Evolutionary conservation across 2,888 invertebrate species (phyloP).

Genomic region (Gerris lacustris): DNA sequence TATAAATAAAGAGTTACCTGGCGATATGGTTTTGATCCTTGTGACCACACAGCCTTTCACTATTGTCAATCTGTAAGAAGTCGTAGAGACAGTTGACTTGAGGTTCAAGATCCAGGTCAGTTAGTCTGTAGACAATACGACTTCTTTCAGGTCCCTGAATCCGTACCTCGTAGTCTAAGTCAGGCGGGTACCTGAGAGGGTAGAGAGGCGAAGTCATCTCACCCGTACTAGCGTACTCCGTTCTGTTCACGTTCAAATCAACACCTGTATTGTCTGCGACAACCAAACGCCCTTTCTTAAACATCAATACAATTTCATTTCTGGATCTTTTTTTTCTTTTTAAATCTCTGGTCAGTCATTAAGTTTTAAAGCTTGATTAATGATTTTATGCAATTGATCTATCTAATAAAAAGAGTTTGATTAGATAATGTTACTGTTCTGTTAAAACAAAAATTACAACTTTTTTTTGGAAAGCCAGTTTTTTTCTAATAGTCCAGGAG

Average conservation of each 20-base stretch:
- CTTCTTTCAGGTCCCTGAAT: slow-evolving; percentile 53
- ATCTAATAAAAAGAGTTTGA: no score
- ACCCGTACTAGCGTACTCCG: slow-evolving; percentile 52
- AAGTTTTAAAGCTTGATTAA: no score
- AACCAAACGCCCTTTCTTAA: neutral
- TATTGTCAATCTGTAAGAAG: slow-evolving; percentile 48
- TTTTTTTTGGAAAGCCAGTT: no score
- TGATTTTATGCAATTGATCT: no score
- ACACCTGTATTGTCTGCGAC: slow-evolving; percentile 4
- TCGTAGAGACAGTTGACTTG: slow-evolving; percentile 71
- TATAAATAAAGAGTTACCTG: slow-evolving; percentile 12
- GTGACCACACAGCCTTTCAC: slow-evolving; percentile 25
- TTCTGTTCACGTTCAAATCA: slow-evolving; percentile 46
- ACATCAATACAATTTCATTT: no score
- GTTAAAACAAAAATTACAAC: no score
- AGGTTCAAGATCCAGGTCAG: slow-evolving; percentile 56
- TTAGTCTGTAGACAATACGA: slow-evolving; percentile 55
- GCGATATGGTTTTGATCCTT: slow-evolving; percentile 24
- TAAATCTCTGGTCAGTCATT: no score
- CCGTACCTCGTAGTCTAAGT: slow-evolving; percentile 56
- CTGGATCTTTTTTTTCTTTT: no score
- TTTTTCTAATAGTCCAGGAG: no score
- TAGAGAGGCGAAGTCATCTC: slow-evolving; percentile 55
- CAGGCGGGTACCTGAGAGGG: slow-evolving; percentile 58
- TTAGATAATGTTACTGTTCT: no score